Conservation (phyloP, 2,888 invertebrate species). For the Dicyrtomina minuta region DNA sequence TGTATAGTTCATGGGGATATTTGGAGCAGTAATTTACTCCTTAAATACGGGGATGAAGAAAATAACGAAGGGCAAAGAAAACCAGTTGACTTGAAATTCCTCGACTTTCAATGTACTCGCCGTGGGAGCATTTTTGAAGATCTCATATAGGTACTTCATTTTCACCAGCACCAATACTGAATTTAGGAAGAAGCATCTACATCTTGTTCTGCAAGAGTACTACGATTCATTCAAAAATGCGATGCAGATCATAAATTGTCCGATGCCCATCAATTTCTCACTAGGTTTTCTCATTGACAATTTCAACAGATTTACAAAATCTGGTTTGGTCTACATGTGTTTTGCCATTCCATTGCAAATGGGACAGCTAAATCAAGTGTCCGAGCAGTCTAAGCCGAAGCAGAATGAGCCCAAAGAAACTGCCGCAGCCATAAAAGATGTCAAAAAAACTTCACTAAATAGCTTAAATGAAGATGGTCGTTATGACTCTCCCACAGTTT, state of each 20-base stretch:
- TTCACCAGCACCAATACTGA: constrained; percentile 42
- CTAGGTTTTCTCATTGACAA: constrained; percentile 38
- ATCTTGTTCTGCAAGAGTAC: constrained; percentile 36
- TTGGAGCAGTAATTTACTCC: constrained; percentile 46
- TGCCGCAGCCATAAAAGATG: background rate
- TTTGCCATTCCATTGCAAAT: constrained; percentile 49
- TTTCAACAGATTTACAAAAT: constrained; percentile 29
- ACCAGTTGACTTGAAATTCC: constrained; percentile 37
- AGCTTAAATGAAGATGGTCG: background rate
- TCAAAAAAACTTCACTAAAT: background rate
- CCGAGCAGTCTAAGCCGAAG: too few species aligned
- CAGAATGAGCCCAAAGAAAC: background rate
- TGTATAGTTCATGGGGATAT: constrained; percentile 36
- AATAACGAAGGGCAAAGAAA: too few species aligned
- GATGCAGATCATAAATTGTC: constrained; percentile 30
- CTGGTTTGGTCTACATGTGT: constrained; percentile 39
- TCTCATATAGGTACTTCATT: constrained; percentile 45
- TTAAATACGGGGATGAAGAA: constrained; percentile 48
- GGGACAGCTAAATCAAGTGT: constrained; percentile 11
- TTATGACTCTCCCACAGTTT: too few species aligned
- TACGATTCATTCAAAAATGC: constrained; percentile 37
- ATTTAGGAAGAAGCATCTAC: constrained; percentile 42
- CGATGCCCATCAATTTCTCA: constrained; percentile 37
- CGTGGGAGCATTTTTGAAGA: constrained; percentile 43
- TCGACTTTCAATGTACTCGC: constrained; percentile 45